Evolutionary conservation across 2,113 vertebrate species (phyloP).

Genomic region (Opisthocomus hoazin): DNA sequence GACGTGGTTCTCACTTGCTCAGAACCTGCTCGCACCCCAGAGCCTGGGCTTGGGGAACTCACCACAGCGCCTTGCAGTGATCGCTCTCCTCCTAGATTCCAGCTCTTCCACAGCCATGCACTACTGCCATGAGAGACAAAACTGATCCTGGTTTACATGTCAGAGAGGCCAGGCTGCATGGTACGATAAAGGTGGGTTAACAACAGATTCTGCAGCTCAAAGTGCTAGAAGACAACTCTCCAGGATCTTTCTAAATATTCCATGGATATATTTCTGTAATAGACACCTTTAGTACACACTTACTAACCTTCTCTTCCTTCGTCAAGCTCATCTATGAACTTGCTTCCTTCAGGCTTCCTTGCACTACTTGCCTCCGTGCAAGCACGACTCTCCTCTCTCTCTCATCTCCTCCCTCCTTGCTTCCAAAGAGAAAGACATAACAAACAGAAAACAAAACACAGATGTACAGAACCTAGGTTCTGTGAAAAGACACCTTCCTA

Average conservation of each 20-base stretch:
- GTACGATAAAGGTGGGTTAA: not conserved
- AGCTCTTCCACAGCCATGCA: not conserved
- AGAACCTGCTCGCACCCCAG: not conserved
- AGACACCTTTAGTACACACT: not conserved
- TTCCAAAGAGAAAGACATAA: not conserved
- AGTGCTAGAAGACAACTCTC: not conserved
- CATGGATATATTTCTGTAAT: fast-evolving
- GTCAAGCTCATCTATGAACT: not conserved
- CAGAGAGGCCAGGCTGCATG: not conserved
- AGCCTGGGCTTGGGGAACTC: not conserved
- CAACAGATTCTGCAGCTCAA: not conserved
- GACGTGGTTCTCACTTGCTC: fast-evolving
- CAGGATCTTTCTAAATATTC: not conserved
- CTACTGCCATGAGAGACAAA: not conserved
- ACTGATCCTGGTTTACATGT: not conserved
- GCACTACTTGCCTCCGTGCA: not conserved
- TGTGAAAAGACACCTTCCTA: not conserved
- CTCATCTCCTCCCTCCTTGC: not conserved
- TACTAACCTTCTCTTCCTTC: not conserved
- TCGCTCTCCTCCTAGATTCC: not conserved
- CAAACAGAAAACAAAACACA: not conserved
- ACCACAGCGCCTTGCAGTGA: fast-evolving
- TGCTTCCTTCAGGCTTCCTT: not conserved
- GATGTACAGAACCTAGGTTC: not conserved
- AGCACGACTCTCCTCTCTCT: not conserved